These are phyloP conservation scores for Aphaenogaster rudis DNA, from an alignment of 1,140 invertebrate species.

Conservation along the genomic window DNA sequence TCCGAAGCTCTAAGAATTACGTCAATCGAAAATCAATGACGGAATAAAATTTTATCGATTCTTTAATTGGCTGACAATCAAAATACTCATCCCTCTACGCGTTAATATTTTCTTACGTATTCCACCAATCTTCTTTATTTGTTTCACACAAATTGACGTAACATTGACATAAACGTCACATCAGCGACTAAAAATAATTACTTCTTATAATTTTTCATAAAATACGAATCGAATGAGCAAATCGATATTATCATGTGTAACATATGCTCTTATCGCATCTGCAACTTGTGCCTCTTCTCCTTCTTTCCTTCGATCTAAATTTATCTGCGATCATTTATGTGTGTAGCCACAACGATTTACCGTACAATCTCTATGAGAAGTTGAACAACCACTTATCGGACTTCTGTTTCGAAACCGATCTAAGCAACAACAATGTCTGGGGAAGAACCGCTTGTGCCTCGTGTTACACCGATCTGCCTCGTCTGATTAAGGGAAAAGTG, in stretches of 20 bases:
- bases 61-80: not conserved
- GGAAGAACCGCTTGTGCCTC: constrained; percentile 75
- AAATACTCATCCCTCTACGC: not conserved
- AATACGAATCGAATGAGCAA: not conserved
- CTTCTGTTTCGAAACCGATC: constrained; percentile 86
- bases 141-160: not conserved
- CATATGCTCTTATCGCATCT: not conserved
- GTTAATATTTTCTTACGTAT: constrained; percentile 12
- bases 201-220: not conserved
- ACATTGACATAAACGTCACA: not conserved
- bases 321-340: constrained; percentile 18
- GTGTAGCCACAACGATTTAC: constrained; percentile 89
- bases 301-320: not conserved
- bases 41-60: not conserved
- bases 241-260: not conserved
- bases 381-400: constrained; percentile 87
- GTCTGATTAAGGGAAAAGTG: constrained; percentile 87
- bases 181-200: not conserved
- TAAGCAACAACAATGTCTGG: constrained; percentile 85
- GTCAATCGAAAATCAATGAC: not conserved
- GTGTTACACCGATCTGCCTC: constrained; percentile 88
- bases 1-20: not conserved
- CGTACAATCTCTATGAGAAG: constrained; percentile 86
- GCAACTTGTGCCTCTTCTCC: not conserved
- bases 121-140: not conserved